These are phyloP conservation scores for Panulirus ornatus DNA, from an alignment of 1,140 invertebrate genomes.

Conservation along the genomic window DNA sequence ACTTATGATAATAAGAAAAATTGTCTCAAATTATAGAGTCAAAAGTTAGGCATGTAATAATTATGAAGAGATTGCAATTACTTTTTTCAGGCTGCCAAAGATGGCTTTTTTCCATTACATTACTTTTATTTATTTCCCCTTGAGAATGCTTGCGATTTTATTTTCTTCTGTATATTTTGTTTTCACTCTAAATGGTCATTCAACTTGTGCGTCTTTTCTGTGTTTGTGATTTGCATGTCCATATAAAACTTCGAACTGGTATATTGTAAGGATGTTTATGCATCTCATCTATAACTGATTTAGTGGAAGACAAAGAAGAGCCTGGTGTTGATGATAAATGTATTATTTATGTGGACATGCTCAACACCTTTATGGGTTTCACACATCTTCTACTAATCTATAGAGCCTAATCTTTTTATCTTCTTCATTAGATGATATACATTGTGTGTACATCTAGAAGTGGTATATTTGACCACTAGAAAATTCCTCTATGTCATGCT, in stretches of 20 bases:
- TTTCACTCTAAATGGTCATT: not conserved
- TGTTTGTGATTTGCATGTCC: not conserved
- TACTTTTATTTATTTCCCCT: too few relatives aligned
- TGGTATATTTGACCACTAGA: constrained; percentile 1
- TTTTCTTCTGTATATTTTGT: too few relatives aligned
- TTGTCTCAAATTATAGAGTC: too few relatives aligned
- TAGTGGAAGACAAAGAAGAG: not conserved
- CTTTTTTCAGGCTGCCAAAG: too few relatives aligned
- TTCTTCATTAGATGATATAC: constrained; percentile 9
- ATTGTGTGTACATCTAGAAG: not conserved
- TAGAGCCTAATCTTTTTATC: not conserved
- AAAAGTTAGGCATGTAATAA: too few relatives aligned
- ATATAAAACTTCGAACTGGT: not conserved
- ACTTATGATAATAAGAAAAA: too few relatives aligned
- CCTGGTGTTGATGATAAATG: not conserved
- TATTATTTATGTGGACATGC: not conserved
- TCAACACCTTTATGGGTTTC: not conserved
- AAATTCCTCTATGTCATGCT: not conserved
- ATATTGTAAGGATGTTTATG: not conserved
- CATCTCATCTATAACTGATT: not conserved
- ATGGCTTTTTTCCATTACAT: too few relatives aligned
- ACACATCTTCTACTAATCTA: not conserved
- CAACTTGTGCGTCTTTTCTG: not conserved
- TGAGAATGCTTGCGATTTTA: too few relatives aligned
- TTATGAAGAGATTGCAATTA: too few relatives aligned